Evolutionary conservation across 2,888 invertebrate genomes (phyloP).

Genomic region (Serrognathus titanus): DNA sequence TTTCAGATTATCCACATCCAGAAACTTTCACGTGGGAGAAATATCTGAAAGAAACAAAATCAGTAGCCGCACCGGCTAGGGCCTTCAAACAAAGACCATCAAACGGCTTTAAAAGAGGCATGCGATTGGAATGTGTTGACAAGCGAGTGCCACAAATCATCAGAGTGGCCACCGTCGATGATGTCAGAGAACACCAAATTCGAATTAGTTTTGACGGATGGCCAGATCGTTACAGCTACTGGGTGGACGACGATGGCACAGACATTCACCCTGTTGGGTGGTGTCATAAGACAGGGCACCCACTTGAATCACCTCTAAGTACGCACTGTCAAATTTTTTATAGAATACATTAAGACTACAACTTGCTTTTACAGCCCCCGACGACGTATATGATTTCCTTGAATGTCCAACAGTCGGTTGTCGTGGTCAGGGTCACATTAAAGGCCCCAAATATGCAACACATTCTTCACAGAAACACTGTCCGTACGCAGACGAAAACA

Average conservation of each 20-base stretch:
- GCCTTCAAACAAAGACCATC: conserved; percentile 79
- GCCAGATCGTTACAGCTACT: conserved; percentile 78
- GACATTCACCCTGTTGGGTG: conserved; percentile 91
- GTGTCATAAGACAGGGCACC: conserved; percentile 86
- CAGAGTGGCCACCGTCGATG: conserved; percentile 78
- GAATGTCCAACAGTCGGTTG: conserved; percentile 85
- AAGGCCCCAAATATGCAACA: conserved; percentile 70
- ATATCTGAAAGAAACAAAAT: conserved; percentile 74
- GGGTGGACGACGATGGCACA: conserved; percentile 87
- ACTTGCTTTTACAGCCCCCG: conserved; percentile 52
- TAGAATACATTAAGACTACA: not conserved
- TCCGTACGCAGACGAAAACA: conserved; percentile 66
- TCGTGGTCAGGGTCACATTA: conserved; percentile 83
- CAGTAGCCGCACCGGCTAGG: conserved; percentile 72
- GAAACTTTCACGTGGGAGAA: conserved; percentile 80
- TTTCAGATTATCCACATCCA: conserved; percentile 64
- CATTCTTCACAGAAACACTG: conserved; percentile 72
- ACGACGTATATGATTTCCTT: conserved; percentile 58
- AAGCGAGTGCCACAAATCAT: conserved; percentile 77
- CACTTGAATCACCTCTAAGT: conserved; percentile 80
- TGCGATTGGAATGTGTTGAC: conserved; percentile 88
- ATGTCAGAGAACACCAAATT: conserved; percentile 71
- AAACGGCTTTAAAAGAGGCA: conserved; percentile 75
- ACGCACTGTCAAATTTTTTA: conserved; percentile 40
- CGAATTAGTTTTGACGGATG: conserved; percentile 86